These are phyloP conservation scores for Esox niger DNA, from an alignment of 2,113 vertebrate genomes.

Conservation along the genomic window DNA sequence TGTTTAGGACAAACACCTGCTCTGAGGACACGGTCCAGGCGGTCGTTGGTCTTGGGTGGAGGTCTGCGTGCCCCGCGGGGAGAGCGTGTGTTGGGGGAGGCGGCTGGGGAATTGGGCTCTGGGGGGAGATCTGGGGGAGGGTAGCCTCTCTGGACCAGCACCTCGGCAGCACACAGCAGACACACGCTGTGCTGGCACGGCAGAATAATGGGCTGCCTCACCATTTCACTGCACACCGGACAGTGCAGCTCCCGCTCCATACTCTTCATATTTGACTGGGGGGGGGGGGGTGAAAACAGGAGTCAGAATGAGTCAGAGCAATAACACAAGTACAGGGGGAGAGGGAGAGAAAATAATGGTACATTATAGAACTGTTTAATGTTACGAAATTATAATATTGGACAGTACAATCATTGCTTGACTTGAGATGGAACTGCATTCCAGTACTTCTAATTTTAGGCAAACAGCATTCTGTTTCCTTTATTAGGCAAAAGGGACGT, in stretches of 20 bases:
- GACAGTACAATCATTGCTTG: no score
- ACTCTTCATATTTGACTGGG: constrained; percentile 95
- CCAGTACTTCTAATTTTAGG: no score
- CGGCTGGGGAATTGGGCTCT: constrained; percentile 87
- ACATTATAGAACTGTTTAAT: no score
- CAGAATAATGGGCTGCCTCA: constrained; percentile 91
- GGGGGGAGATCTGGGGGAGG: constrained; percentile 83
- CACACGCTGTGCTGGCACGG: constrained; percentile 93
- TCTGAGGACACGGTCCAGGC: constrained; percentile 86
- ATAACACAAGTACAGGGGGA: neutral
- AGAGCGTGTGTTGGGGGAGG: constrained; percentile 86
- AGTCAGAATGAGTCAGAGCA: neutral
- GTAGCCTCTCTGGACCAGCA: constrained; percentile 89
- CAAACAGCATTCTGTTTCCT: no score
- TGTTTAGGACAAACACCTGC: no score
- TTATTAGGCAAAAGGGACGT: no score
- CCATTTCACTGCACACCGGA: constrained; percentile 92
- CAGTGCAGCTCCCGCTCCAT: constrained; percentile 93
- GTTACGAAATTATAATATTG: no score
- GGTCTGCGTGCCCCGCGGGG: constrained; percentile 82
- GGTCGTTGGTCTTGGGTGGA: constrained; percentile 81
- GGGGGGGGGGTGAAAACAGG: neutral
- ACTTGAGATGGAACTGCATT: no score
- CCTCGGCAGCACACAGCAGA: constrained; percentile 89
- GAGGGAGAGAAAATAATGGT: constrained; percentile 11